These are phyloP conservation scores for Anabas testudineus DNA, from an alignment of 2,797 vertebrate species.

Conservation along the genomic window DNA sequence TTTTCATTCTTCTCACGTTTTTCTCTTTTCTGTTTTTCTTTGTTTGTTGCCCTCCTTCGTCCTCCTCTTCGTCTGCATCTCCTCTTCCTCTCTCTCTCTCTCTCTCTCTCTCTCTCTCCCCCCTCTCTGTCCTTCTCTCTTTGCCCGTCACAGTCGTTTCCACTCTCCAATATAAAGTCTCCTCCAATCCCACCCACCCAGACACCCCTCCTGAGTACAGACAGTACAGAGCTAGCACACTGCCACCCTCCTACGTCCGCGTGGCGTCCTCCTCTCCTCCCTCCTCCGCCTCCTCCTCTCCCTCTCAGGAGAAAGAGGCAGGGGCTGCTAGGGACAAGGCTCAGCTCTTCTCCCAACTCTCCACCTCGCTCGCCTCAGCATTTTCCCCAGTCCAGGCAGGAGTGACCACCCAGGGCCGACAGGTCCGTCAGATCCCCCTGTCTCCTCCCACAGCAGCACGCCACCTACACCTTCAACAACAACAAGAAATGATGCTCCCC, in stretches of 20 bases:
- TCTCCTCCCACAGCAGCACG: slow-evolving; percentile 83
- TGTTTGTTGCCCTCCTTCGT: slow-evolving; percentile 81
- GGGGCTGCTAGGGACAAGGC: slow-evolving; percentile 78
- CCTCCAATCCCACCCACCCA: slow-evolving; percentile 83
- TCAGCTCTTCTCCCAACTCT: slow-evolving; percentile 87
- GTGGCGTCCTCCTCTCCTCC: slow-evolving; percentile 82
- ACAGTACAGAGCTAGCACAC: slow-evolving; percentile 84
- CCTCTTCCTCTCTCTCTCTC: slow-evolving; percentile 48
- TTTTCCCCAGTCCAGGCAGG: slow-evolving; percentile 87
- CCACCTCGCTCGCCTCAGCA: slow-evolving; percentile 84
- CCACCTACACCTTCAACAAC: slow-evolving; percentile 72
- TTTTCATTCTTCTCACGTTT: slow-evolving; percentile 84
- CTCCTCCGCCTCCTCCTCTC: slow-evolving; percentile 76
- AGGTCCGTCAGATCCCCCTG: slow-evolving; percentile 87
- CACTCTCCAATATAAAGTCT: slow-evolving; percentile 90
- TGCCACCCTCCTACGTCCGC: slow-evolving; percentile 84
- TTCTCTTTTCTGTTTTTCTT: slow-evolving; percentile 85
- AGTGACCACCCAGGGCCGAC: slow-evolving; percentile 75
- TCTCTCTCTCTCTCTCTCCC: slow-evolving; percentile 64
- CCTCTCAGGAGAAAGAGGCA: slow-evolving; percentile 80
- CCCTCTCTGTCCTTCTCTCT: slow-evolving; percentile 63
- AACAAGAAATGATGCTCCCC: slow-evolving; percentile 75
- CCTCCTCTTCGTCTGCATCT: slow-evolving; percentile 70
- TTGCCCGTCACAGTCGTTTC: slow-evolving; percentile 87
- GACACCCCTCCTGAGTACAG: slow-evolving; percentile 87